Percentiles rank a stretch among this genome's conserved stretches.
phyloP scores from a whole-genome alignment of 1,140 invertebrate genomes.

The Pteromalus puparum region DNA sequence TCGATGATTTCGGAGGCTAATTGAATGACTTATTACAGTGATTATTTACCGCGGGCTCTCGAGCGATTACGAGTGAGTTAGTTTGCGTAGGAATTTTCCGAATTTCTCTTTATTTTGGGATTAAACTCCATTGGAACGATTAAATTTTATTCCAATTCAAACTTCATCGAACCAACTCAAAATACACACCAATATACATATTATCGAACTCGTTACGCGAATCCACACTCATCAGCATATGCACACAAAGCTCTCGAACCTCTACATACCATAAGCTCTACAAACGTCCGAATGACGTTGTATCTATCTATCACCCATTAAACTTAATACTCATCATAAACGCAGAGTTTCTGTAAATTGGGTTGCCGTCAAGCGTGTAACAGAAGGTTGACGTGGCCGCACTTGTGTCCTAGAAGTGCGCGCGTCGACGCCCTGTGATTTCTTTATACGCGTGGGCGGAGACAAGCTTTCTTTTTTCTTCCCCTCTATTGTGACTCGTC shows the following conservation, averaged over 20 bases:
- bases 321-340: not conserved
- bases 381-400: not conserved
- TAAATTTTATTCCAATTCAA: too few species aligned
- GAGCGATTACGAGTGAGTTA: too few species aligned
- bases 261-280: too few species aligned
- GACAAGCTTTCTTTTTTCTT: not conserved
- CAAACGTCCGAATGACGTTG: not conserved
- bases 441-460: not conserved
- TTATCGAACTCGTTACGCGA: not conserved
- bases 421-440: not conserved
- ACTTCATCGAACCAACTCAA: too few species aligned
- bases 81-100: too few species aligned
- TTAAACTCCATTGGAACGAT: too few species aligned
- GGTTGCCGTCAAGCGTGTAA: not conserved
- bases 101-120: too few species aligned
- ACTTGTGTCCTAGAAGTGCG: slow-evolving; percentile 23
- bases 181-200: too few species aligned
- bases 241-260: not conserved
- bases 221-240: not conserved
- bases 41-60: too few species aligned
- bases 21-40: not conserved
- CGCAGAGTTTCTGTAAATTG: not conserved
- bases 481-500: too few species aligned
- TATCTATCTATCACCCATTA: not conserved
- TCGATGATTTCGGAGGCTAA: slow-evolving; percentile 3